A percentile compares a stretch with the other conserved stretches of the same genome.
phyloP scores from a whole-genome alignment of 1,140 invertebrate species.

The Dendrolimus kikuchii region DNA sequence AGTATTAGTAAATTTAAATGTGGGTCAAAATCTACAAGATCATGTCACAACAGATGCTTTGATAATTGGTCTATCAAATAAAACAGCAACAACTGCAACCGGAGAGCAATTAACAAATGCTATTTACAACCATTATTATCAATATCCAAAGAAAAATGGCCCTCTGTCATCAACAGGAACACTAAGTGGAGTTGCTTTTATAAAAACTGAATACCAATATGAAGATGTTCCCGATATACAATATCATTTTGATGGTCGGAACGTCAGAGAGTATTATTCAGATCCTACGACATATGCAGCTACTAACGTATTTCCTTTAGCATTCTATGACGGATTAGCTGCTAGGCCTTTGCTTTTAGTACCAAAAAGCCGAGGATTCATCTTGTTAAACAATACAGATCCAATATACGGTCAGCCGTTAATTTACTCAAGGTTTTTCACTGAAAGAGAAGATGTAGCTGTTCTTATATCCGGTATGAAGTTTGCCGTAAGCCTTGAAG shows the following conservation, averaged over 20 bases:
- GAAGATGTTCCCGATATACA: constrained; percentile 77
- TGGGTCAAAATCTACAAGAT: constrained; percentile 87
- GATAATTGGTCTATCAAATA: constrained; percentile 71
- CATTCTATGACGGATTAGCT: constrained; percentile 69
- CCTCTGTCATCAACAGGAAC: constrained; percentile 70
- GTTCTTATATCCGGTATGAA: constrained; percentile 75
- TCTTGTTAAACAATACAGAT: constrained; percentile 78
- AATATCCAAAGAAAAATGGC: constrained; percentile 49
- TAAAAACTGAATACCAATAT: constrained; percentile 68
- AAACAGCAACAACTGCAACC: constrained; percentile 55
- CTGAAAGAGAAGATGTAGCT: constrained; percentile 76
- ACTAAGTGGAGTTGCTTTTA: constrained; percentile 68
- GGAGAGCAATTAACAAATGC: constrained; percentile 64
- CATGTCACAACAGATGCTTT: constrained; percentile 77
- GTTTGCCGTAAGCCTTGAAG: constrained; percentile 70
- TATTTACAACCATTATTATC: constrained; percentile 66
- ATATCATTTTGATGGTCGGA: constrained; percentile 74
- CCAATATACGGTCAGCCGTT: constrained; percentile 82
- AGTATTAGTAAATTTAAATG: constrained; percentile 75
- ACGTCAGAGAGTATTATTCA: constrained; percentile 60
- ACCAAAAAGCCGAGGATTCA: constrained; percentile 81
- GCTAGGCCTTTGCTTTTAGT: constrained; percentile 75
- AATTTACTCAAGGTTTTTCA: constrained; percentile 87
- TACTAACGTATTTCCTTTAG: constrained; percentile 62
- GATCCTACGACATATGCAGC: constrained; percentile 68